Conservation (phyloP, 2,888 invertebrate genomes). For the Scrobipalpa atriplicella region DNA sequence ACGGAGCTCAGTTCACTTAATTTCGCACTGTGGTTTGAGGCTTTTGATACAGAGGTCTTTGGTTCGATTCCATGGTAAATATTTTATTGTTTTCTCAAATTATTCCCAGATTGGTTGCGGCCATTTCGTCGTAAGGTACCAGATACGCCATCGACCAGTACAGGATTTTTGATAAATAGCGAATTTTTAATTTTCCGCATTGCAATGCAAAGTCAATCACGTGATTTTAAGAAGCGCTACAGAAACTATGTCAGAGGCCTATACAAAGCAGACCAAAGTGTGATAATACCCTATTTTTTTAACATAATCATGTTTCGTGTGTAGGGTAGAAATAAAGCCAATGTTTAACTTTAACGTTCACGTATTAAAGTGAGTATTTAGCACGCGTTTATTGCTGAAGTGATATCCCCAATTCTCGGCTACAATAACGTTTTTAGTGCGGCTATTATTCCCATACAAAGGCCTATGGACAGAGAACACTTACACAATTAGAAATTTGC, state of each 20-base stretch:
- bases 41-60: background rate
- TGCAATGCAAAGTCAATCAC: too few relatives aligned
- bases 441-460: conserved; percentile 17
- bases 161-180: too few relatives aligned
- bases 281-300: too few relatives aligned
- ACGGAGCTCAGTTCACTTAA: background rate
- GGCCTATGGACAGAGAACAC: background rate
- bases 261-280: too few relatives aligned
- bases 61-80: too few relatives aligned
- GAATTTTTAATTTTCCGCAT: too few relatives aligned
- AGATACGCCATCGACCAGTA: too few relatives aligned
- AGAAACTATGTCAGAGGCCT: too few relatives aligned
- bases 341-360: background rate
- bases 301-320: background rate
- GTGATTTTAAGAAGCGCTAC: too few relatives aligned
- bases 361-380: conserved; percentile 4
- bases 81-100: too few relatives aligned
- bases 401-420: conserved; percentile 14
- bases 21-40: background rate
- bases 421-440: conserved; percentile 12
- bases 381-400: conserved; percentile 9
- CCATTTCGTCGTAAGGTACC: too few relatives aligned
- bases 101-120: too few relatives aligned
- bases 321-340: background rate
- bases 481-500: background rate